Percentiles rank a stretch among this genome's conserved stretches.
phyloP scores from a whole-genome alignment of 1,140 invertebrate genomes.

The Batillaria attramentaria region DNA sequence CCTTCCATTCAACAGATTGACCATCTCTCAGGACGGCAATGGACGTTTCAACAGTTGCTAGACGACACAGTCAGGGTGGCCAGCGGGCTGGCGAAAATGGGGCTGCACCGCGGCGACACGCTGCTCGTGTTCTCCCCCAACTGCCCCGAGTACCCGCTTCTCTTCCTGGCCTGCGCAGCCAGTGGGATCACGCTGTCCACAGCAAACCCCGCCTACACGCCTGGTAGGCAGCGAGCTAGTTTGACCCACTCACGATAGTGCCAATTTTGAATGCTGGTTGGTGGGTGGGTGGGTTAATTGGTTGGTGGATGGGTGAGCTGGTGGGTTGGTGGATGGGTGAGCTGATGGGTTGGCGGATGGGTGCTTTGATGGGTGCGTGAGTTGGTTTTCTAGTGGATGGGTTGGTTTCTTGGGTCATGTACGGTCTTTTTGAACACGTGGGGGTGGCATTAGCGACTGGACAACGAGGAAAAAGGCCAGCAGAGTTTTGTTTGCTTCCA shows the following conservation, averaged over 20 bases:
- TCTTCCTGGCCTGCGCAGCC: slow-evolving; percentile 78
- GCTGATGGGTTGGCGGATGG: not conserved
- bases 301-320: too few relatives aligned
- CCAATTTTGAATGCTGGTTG: too few relatives aligned
- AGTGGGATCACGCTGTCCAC: slow-evolving; percentile 83
- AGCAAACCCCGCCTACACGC: slow-evolving; percentile 85
- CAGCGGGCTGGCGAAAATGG: slow-evolving; percentile 77
- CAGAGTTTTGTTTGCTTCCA: too few relatives aligned
- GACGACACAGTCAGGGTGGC: slow-evolving; percentile 79
- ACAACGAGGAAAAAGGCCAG: too few relatives aligned
- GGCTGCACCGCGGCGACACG: slow-evolving; percentile 80
- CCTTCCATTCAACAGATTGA: slow-evolving; percentile 50
- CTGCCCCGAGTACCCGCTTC: slow-evolving; percentile 81
- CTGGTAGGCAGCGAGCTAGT: too few relatives aligned
- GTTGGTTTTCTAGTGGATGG: too few relatives aligned
- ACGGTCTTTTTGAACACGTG: too few relatives aligned
- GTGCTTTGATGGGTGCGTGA: not conserved
- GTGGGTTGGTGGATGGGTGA: slow-evolving; percentile 4
- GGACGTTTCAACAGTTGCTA: slow-evolving; percentile 80
- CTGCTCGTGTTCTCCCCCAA: slow-evolving; percentile 83
- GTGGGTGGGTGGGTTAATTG: too few relatives aligned
- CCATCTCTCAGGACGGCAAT: slow-evolving; percentile 79
- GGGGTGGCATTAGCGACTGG: too few relatives aligned
- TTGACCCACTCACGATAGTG: too few relatives aligned
- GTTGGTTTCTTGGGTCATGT: too few relatives aligned